Evolutionary conservation across 2,113 vertebrate genomes (phyloP), one percentile per base, ranked within the genome.

Genomic region (Varanus komodoensis): DNA sequence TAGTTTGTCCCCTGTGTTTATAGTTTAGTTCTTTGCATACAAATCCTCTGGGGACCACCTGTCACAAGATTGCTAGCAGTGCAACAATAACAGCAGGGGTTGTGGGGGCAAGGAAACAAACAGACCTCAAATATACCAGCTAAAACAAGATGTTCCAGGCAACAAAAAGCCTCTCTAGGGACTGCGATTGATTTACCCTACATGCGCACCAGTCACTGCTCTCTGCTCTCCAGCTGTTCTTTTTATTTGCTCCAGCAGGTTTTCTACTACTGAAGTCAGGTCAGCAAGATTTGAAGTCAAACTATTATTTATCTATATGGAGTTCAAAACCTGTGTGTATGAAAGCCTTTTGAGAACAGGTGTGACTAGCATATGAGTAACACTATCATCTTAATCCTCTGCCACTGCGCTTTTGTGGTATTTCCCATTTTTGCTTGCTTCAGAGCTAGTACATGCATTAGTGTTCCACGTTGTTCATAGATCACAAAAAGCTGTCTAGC

Each of bases 61-160:
- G 3, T 15, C n/a, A 4, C 3, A 71, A 89, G 73, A 81, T 68
- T 79, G 21, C 23, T 44, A 90, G 52, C 68, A 89, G 68, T 7
- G 78, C 82, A 86, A 77, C n/a, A 90, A 93, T 91, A 68, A 90
- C 93, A 48, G 84, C 85, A 83, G 17, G 15, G 61, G 34, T 32
- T 73, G 38, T 44, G 25, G 50, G 14, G 48, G 48, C 15, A n/a
- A 74, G 44, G 0, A 8, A 44, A 5, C 5, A 34, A 90, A 61
- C 17, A 57, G 79, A 75, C 27, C 54, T 87, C 81, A 75, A 83
- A 84, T 38, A 75, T 84, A 73, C 12, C 57, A 91, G 74, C 89
- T 14, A 88, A 88, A 92, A 90, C 48, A 91, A 90, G 54, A 54
- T 82, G 2, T 29, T 90, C 38, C 87, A 86, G 79, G 73, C 82